Conservation (phyloP, 2,113 vertebrate species). For the Vombatus ursinus region DNA sequence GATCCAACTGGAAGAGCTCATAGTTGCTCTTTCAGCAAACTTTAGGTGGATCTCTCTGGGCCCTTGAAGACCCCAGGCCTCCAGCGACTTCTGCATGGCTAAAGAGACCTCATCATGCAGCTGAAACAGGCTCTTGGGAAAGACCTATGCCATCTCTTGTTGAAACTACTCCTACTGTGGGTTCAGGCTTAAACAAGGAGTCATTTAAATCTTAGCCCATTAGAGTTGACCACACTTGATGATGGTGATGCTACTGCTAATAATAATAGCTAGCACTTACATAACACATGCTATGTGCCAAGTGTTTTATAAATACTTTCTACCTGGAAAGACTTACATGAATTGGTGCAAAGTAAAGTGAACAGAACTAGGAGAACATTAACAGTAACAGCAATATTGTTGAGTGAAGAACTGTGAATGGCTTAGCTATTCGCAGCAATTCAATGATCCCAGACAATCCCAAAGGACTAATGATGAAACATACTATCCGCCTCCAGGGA, state of each 20-base stretch:
- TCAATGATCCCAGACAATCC: neutral
- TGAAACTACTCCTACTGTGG: constrained; percentile 12
- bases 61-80: neutral
- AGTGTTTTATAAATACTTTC: neutral
- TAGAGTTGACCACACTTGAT: neutral
- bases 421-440: neutral
- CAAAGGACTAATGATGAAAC: neutral
- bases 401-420: neutral
- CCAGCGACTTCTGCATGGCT: neutral
- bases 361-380: too few species aligned
- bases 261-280: neutral
- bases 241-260: too few species aligned
- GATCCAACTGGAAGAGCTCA: constrained; percentile 11
- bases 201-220: neutral
- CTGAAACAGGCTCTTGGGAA: neutral
- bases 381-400: neutral
- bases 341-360: too few species aligned
- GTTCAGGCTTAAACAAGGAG: neutral
- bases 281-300: neutral
- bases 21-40: constrained; percentile 5
- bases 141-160: neutral
- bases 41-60: neutral
- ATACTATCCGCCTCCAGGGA: neutral
- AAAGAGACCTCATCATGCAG: neutral
- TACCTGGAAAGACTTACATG: too few species aligned